phyloP scores from a whole-genome alignment of 2,797 vertebrate genomes.

The Parotocinclus haroldoi region DNA sequence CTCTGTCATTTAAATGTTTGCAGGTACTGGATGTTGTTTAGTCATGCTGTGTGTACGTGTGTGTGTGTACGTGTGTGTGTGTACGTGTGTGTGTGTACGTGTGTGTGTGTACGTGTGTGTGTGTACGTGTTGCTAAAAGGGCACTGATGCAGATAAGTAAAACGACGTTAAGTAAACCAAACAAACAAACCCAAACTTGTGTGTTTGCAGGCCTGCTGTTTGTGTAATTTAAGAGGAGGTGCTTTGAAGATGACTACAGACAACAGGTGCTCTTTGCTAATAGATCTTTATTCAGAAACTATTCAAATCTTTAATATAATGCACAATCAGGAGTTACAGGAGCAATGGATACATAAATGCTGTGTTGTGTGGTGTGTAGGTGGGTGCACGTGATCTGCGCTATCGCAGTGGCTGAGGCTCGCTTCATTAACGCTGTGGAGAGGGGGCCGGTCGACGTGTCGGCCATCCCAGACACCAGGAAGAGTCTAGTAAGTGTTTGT shows the following conservation, averaged over 20 bases:
- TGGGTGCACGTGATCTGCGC: slow-evolving; percentile 96
- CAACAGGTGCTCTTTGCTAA: slow-evolving; percentile 66
- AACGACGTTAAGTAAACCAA: no score
- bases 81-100: neutral
- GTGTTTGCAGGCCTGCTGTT: slow-evolving; percentile 83
- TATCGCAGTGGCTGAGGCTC: slow-evolving; percentile 89
- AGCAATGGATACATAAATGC: neutral
- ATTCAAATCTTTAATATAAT: no score
- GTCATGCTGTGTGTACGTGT: no score
- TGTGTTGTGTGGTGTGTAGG: slow-evolving; percentile 59
- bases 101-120: slow-evolving; percentile 7
- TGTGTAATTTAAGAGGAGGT: slow-evolving; percentile 92
- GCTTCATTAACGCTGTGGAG: slow-evolving; percentile 82
- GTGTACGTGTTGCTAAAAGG: slow-evolving; percentile 46
- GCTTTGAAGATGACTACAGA: slow-evolving; percentile 90
- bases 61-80: no score
- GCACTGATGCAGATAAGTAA: no score
- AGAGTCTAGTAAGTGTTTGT: slow-evolving; percentile 80
- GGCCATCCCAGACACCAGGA: slow-evolving; percentile 85
- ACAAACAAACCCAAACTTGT: no score
- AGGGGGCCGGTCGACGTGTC: slow-evolving; percentile 89
- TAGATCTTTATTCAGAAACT: no score
- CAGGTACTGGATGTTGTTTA: no score
- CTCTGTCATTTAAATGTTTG: no score
- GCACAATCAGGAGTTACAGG: no score